Evolutionary conservation across 2,888 invertebrate species (phyloP), one percentile per base, ranked within the genome.

Genomic region (Lycia hirtaria): DNA sequence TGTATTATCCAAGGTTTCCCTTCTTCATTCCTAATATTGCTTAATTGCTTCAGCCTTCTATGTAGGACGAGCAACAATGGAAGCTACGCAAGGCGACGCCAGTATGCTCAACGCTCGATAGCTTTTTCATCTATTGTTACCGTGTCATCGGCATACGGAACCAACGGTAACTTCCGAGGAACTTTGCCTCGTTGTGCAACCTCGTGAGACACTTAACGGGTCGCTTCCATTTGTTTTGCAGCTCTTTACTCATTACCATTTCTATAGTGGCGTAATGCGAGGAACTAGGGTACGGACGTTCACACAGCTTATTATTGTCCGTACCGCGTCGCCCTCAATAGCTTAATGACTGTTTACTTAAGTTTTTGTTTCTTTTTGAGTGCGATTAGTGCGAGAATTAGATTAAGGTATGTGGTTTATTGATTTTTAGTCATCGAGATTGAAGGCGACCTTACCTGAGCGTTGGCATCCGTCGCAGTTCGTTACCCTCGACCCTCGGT

Each of bases 41-140:
- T 73, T 89, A 89, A 90, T 88, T 85, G 75, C 76, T 83, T 77
- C 75, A 85, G 82, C 87, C 83, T 85, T 77, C 58, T 74, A 62
- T 59, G 68, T 73, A 75, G 78, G 75, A 78, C 72, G 74, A 68
- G 71, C 69, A 83, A 86, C 83, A 87, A 86, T 85, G 75, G 83
- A 80, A 79, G 73, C 78, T 71, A 60, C 47, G 59, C 79, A 81
- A 81, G 85, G 80, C 75, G 12, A 47, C n/a, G 24, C 4, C 19
- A 14, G 32, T 28, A 35, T 80, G 82, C 76, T 81, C 67, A 81
- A 19, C 33, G 67, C 75, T 73, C 66, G 69, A 74, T 75, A 69
- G 71, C 71, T 80, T 80, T 79, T 80, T 74, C 71, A 75, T 30
- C 76, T 69, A 85, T 87, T 87, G 85, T 87, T 60, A 76, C 67